Conservation (phyloP, 2,113 vertebrate genomes). For the Myotis brandtii region DNA sequence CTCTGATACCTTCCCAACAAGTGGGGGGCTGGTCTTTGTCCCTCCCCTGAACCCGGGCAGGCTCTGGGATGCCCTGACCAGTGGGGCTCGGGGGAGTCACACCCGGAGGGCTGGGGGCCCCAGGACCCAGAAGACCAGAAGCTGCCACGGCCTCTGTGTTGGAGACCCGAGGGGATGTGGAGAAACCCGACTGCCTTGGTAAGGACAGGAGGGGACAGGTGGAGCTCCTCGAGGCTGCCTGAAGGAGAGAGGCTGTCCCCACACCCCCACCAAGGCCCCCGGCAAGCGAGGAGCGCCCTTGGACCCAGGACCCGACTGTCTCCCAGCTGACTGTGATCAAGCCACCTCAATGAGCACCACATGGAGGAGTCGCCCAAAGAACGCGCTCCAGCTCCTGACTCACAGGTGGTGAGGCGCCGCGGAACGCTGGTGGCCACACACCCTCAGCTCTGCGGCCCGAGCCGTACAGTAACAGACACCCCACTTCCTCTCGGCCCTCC, state of each 20-base stretch:
- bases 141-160: not conserved
- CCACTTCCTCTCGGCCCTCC: too few relatives aligned
- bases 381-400: not conserved
- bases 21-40: rapidly evolving
- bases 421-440: rapidly evolving
- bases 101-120: not conserved
- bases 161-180: not conserved
- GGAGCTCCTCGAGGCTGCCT: not conserved
- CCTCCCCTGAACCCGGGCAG: not conserved
- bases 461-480: too few relatives aligned
- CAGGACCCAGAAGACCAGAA: not conserved
- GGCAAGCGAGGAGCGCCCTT: rapidly evolving
- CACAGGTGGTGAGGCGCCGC: rapidly evolving
- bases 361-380: not conserved
- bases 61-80: not conserved
- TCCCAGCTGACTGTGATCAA: not conserved
- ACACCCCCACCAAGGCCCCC: not conserved
- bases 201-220: rapidly evolving
- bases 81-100: rapidly evolving
- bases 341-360: not conserved
- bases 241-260: not conserved
- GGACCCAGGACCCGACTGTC: not conserved
- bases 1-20: not conserved
- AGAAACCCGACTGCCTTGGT: not conserved
- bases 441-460: not conserved